Base-by-base conservation (phyloP, 30 jellyfish, hydroid and myxozoan species). In the Hydra vulgaris region DNA sequence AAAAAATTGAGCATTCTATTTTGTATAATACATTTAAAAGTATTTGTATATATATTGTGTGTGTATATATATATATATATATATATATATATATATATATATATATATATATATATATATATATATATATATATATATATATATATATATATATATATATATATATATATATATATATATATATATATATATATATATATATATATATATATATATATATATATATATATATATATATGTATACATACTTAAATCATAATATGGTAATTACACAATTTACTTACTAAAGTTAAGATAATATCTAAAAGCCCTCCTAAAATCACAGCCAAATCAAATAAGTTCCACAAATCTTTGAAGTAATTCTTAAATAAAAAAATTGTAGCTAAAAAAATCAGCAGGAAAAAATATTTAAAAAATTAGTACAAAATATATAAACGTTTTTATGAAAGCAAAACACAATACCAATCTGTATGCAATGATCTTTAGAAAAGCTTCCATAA, bases 321-420 rank as follows among this genome's bases (percentile, higher is more conserved):
- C 23, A 92, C 96, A 18, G 86, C 66, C 70, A 87, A 79, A 54
- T 92, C 98, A 79, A 92, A 92, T 15, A 92, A 82, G 83, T 92
- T 92, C 98, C 98, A 92, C 21, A 79, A 74, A 67, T 92, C 98
- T 80, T 82, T 87, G 88, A 92, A 92, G 86, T 92, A 92, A 76
- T 82, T 92, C 98, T 92, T 73, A 71, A 84, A 71, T 22, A 21
- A 26, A 61, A 7, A 23, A 78, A 84, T 23, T 12, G 5, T n/a
- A 68, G 8, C 16, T 68, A n/a, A 3, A 68, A 20, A 68, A 1
- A 3, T 1, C 7, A 68, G 16, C 15, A 68, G 7, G 7, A 16
- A 4, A 7, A 68, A 68, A 68, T 68, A 3, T 20, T n/a, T 68
- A 8, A 3, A 56, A 56, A 56, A 56, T 56, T n/a, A n/a, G 17